Conservation (phyloP, 2,797 vertebrate genomes). For the Oophaga sylvatica region DNA sequence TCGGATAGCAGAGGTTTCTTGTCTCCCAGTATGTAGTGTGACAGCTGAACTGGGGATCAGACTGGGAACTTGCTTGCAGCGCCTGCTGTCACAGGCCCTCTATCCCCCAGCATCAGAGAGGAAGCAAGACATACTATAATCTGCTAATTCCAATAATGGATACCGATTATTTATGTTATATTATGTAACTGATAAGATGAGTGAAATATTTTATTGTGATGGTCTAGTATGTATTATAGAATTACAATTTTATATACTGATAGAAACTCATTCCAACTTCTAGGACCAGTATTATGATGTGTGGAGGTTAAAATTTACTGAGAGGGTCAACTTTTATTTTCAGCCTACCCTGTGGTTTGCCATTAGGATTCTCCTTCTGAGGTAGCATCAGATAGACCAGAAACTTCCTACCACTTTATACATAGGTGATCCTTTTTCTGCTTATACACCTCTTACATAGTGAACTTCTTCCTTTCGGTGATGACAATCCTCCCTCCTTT, state of each 20-base stretch:
- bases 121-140: constrained; percentile 47
- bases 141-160: constrained; percentile 63
- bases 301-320: background rate
- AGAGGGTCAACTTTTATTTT: background rate
- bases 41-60: constrained; percentile 67
- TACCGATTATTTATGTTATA: background rate
- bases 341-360: background rate
- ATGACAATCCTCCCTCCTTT: background rate
- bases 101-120: background rate
- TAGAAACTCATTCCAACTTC: background rate
- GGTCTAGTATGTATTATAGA: background rate
- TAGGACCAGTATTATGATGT: background rate
- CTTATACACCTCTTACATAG: background rate
- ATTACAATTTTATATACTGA: background rate
- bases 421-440: background rate
- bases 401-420: background rate
- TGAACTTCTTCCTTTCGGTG: background rate
- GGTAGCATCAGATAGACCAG: background rate
- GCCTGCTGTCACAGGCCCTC: constrained; percentile 60
- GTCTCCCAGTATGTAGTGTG: constrained; percentile 43
- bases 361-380: background rate
- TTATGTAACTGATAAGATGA: background rate
- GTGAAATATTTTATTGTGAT: background rate
- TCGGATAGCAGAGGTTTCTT: constrained; percentile 60
- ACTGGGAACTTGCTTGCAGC: constrained; percentile 59